A percentile compares a stretch with the other conserved stretches of the same genome.
phyloP scores from a whole-genome alignment of 2,797 vertebrate species.

The Mionectes olivaceus region DNA sequence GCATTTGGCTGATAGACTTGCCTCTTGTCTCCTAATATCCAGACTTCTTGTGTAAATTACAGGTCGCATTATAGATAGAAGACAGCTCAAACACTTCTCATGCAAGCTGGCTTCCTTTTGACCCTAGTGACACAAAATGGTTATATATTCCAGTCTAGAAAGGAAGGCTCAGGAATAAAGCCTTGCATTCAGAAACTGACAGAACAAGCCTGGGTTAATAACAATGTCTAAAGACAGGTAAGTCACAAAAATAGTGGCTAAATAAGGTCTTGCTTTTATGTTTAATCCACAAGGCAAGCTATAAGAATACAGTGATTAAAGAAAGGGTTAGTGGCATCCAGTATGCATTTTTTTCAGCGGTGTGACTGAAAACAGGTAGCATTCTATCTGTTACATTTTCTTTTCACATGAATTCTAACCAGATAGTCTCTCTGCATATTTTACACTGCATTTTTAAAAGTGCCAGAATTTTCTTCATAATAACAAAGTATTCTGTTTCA shows the following conservation, averaged over 20 bases:
- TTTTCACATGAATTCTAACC: slow-evolving; percentile 1
- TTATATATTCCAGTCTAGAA: neutral
- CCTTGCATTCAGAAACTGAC: neutral
- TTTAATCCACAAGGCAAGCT: neutral
- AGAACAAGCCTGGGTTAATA: neutral
- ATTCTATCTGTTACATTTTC: neutral
- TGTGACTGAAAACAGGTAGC: slow-evolving; percentile 1
- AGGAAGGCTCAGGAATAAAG: neutral
- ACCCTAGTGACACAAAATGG: neutral
- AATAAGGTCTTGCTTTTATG: neutral
- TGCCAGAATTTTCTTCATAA: slow-evolving; percentile 3
- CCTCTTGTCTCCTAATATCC: neutral
- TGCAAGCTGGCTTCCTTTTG: neutral
- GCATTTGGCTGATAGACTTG: neutral
- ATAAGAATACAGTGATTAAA: neutral
- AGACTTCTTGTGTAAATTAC: neutral
- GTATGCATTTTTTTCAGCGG: neutral
- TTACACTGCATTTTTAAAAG: slow-evolving; percentile 29
- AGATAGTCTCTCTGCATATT: slow-evolving; percentile 31
- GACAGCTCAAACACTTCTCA: neutral
- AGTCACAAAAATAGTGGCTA: neutral
- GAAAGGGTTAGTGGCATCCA: neutral
- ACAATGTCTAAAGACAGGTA: neutral
- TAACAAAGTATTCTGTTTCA: neutral
- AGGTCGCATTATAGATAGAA: neutral